These are phyloP conservation scores for Pseudorhombus dupliciocellatus DNA, from an alignment of 2,113 vertebrate species.

Conservation along the genomic window DNA sequence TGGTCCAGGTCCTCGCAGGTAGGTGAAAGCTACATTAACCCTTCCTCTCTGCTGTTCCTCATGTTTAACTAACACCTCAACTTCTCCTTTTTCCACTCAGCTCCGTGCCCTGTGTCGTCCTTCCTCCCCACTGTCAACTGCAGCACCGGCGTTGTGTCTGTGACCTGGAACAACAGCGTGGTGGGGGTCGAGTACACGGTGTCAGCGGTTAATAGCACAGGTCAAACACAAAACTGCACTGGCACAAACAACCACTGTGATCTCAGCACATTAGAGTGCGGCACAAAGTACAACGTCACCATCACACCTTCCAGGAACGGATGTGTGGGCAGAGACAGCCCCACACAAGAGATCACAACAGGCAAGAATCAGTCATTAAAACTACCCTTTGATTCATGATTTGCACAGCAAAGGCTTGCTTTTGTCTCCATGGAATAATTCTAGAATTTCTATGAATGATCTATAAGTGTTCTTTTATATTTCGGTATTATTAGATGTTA, in stretches of 20 bases:
- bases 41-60: no score
- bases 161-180: conserved; percentile 69
- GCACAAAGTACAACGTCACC: conserved; percentile 71
- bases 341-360: conserved; percentile 58
- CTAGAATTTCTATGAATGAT: no score
- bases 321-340: conserved; percentile 72
- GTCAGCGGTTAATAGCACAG: conserved; percentile 17
- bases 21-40: no score
- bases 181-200: conserved; percentile 64
- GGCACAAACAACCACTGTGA: conserved; percentile 52
- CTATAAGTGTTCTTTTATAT: no score
- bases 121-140: conserved; percentile 69
- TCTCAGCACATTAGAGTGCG: conserved; percentile 70
- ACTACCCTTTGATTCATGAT: not conserved
- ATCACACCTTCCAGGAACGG: conserved; percentile 63
- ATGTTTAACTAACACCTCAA: not conserved
- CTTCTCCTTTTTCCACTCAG: conserved; percentile 44
- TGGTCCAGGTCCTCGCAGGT: conserved; percentile 65
- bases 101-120: conserved; percentile 73
- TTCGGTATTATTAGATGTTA: not conserved
- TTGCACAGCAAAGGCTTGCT: no score
- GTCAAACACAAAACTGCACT: conserved; percentile 59
- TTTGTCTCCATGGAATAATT: no score
- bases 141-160: conserved; percentile 45
- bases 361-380: conserved; percentile 50